Percentiles rank a stretch among this genome's conserved stretches.
Evolutionary conservation across 2,113 vertebrate genomes (phyloP).

Genomic region (rat (Rattus norvegicus)): DNA sequence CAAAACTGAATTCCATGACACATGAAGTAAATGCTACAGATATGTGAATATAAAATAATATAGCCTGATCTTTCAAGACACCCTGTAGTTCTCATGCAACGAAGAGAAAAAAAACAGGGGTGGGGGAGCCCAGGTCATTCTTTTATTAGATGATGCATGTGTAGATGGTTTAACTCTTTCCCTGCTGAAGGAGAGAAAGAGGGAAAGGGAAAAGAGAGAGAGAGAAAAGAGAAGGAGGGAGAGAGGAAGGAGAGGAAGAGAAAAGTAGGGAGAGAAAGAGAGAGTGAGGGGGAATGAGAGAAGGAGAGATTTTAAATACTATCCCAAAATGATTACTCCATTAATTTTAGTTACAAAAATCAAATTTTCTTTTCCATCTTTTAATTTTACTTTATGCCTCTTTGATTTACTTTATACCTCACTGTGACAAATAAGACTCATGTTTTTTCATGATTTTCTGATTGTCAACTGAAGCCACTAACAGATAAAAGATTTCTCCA

Average conservation of each 20-base stretch:
- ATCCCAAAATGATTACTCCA: neutral
- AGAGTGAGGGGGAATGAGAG: no score
- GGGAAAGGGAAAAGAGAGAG: neutral
- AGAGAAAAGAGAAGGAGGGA: no score
- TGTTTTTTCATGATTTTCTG: neutral
- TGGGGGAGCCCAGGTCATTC: neutral
- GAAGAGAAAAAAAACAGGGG: conserved; percentile 6
- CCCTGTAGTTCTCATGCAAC: neutral
- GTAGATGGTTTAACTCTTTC: neutral
- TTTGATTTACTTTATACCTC: neutral
- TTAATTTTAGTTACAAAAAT: neutral
- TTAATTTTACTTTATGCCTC: neutral
- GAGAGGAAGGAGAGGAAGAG: no score
- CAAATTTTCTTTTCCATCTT: neutral
- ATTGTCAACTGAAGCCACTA: conserved; percentile 9
- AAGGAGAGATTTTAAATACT: conserved; percentile 26
- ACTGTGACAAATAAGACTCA: neutral
- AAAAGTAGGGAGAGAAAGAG: no score
- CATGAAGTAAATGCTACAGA: conserved; percentile 55
- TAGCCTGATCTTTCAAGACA: neutral
- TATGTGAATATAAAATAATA: conserved; percentile 55
- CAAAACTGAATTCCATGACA: conserved; percentile 15
- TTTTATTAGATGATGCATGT: neutral
- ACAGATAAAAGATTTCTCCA: neutral
- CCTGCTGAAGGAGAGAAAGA: neutral